Evolutionary conservation across 1,140 invertebrate species (phyloP), one percentile per base, ranked within the genome.

Genomic region (Pomacea maculata): DNA sequence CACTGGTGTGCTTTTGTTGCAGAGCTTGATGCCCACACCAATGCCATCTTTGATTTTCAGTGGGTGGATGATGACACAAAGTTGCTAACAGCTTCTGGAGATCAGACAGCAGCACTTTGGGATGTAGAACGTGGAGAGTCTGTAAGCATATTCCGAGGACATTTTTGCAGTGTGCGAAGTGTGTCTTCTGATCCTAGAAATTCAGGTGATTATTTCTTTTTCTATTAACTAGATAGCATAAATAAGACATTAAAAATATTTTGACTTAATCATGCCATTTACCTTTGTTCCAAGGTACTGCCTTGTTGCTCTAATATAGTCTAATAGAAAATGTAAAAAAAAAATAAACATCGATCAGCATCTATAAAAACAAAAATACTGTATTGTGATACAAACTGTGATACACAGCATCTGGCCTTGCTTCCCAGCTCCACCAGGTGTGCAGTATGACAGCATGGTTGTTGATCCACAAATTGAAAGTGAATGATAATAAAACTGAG

Each of bases 21-120:
- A 84, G 91, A 91, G 87, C 65, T 91, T 89, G 84, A 94, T 87
- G 95, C 95, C 70, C 96, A 98, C 89, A 93, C 93, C 83, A 97
- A 97, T 93, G 96, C 96, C 21, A 95, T 97, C 25, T 97, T 97
- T 91, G 96, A 98, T 90, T 86, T 97, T 70, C 94, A 95, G 12
- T 98, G 96, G 96, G 94, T 95, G 90, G 94, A 95, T 10, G 92
- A 93, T 1, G 93, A 95, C 82, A 93, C 94, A 90, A 94, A 95
- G 84, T 92, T 97, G 63, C 93, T 97, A 9, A 96, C 95, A 71
- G 96, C 94, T 3, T 96, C 96, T 76, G 96, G 96, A 10, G 96
- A 98, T 90, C 95, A 96, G 86, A 95, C 94, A 0, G 94, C 94
- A 0, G 92, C 93, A 71, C 89, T 97, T 1, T 96, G 95, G 94